Evolutionary conservation across 2,888 invertebrate genomes (phyloP), one percentile per base, ranked within the genome.

Genomic region (Pseudeuparius sepicola): DNA sequence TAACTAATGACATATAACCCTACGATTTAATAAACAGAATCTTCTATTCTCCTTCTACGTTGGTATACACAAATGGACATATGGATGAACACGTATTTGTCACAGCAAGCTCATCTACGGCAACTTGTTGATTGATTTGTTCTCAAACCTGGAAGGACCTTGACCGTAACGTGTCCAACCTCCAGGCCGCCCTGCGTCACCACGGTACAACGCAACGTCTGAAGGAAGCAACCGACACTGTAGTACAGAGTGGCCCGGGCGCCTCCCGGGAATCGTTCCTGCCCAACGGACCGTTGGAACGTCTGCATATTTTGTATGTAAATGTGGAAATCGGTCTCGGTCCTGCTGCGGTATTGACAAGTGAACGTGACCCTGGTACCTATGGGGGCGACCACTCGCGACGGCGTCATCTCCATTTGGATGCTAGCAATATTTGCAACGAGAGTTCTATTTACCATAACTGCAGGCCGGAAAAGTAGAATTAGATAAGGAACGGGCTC

Each of bases 381-480:
- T 24, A 61, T 55, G 24, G 59, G 53, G 25, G 60, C 61, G 26
- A 51, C 48, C 31, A 62, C 61, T 43, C 55, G 59, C 46, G 64
- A 56, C 17, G 71, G 71, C 37, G 55, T 61, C 51, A 70, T 56
- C 55, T 65, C 64, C 60, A 70, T 42, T 42, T 46, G 46, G 28
- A 47, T 34, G 44, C 45, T 44, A 24, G 37, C 36, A 42, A 29
- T 25, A 24, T 37, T n/a, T n/a, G n/a, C n/a, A n/a, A n/a, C n/a
- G 33, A 6, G 13, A 24, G 9, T 30, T 16, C 15, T 24, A 24
- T 24, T 36, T 20, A 30, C 27, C 17, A 24, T 25, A 30, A 36
- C 29, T 30, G 18, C n/a, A n/a, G n/a, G n/a, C n/a, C n/a, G n/a
- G n/a, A n/a, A n/a, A n/a, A n/a, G n/a, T n/a, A n/a, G n/a, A n/a